phyloP scores from a whole-genome alignment of 2,113 vertebrate species.

The Campylomormyrus tamandua region DNA sequence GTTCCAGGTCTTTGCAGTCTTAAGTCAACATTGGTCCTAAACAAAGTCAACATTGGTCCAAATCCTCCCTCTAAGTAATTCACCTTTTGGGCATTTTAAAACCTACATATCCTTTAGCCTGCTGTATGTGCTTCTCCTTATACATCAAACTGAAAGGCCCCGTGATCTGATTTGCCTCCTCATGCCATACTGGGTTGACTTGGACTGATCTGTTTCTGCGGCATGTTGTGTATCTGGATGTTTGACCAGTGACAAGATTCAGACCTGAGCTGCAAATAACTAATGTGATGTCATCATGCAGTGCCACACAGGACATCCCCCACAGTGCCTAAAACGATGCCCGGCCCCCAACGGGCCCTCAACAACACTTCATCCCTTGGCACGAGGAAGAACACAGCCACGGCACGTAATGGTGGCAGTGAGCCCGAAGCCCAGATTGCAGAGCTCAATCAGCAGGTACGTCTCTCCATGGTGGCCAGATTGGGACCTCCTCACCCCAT shows the following conservation, averaged over 20 bases:
- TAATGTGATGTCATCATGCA: slow-evolving; percentile 29
- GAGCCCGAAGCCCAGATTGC: slow-evolving; percentile 67
- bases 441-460: slow-evolving; percentile 90
- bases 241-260: not conserved
- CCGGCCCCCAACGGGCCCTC: slow-evolving; percentile 60
- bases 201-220: not conserved
- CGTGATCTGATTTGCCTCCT: not conserved
- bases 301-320: slow-evolving; percentile 86
- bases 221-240: slow-evolving; percentile 4
- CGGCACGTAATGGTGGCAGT: slow-evolving; percentile 70
- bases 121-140: not conserved
- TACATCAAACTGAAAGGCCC: not conserved
- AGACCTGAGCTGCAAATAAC: not conserved
- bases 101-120: not conserved
- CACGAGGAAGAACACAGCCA: slow-evolving; percentile 59
- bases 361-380: slow-evolving; percentile 58
- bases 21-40: not conserved
- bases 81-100: not conserved
- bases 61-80: not conserved
- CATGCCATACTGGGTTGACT: not conserved
- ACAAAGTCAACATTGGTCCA: not conserved
- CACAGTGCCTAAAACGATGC: slow-evolving; percentile 74
- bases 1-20: not conserved
- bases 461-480: not conserved
- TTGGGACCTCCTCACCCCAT: not conserved